A percentile compares a stretch with the other conserved stretches of the same genome.
These are phyloP conservation scores for Drosophila stalkeri DNA, from an alignment of 2,888 invertebrate genomes.

Conservation along the genomic window DNA sequence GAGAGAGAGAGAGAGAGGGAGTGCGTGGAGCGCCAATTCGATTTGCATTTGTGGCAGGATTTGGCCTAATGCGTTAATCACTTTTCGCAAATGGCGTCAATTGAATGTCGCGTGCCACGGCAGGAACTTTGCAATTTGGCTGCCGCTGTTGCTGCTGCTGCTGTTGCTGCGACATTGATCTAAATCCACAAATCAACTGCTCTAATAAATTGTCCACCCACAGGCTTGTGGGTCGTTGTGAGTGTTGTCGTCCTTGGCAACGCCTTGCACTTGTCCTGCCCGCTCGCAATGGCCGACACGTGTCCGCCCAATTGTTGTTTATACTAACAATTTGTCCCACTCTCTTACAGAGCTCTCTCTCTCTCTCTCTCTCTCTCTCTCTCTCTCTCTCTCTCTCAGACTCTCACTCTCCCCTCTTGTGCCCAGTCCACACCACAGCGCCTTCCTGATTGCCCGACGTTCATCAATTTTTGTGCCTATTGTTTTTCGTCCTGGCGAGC, in stretches of 20 bases:
- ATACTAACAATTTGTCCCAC: slow-evolving; percentile 83
- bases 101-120: slow-evolving; percentile 71
- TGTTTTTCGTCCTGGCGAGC: slow-evolving; percentile 71
- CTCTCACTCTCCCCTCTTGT: no score
- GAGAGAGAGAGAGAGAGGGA: neutral
- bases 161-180: slow-evolving; percentile 42
- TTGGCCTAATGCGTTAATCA: slow-evolving; percentile 73
- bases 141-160: slow-evolving; percentile 2
- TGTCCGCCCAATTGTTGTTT: slow-evolving; percentile 83
- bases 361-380: no score
- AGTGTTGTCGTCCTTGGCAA: slow-evolving; percentile 54
- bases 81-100: slow-evolving; percentile 72
- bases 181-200: slow-evolving; percentile 66
- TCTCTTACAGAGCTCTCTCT: neutral
- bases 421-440: slow-evolving; percentile 24
- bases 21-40: slow-evolving; percentile 52
- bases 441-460: slow-evolving; percentile 67
- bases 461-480: slow-evolving; percentile 58
- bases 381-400: no score
- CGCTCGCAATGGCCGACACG: slow-evolving; percentile 75
- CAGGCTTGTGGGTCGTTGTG: neutral
- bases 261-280: slow-evolving; percentile 73
- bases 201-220: slow-evolving; percentile 70
- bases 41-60: slow-evolving; percentile 60
- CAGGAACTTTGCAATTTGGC: slow-evolving; percentile 72